phyloP scores from a whole-genome alignment of 2,797 vertebrate genomes.

The Coregonus sp. region DNA sequence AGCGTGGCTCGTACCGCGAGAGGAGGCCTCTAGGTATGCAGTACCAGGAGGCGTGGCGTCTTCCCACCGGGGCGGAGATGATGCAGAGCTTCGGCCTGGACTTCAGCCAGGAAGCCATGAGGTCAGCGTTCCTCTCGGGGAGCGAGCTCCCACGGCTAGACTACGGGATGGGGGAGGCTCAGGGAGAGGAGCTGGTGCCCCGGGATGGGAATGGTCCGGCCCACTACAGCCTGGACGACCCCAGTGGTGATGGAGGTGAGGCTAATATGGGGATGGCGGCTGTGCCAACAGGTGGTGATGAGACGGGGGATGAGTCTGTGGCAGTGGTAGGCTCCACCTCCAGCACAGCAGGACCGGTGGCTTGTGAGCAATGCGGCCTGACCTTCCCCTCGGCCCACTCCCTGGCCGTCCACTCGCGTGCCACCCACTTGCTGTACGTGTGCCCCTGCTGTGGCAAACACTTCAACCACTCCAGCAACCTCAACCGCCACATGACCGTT shows the following conservation, averaged over 20 bases:
- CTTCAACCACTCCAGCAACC: constrained; percentile 92
- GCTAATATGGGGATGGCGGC: constrained; percentile 59
- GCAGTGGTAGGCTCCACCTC: constrained; percentile 81
- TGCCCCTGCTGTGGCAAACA: constrained; percentile 94
- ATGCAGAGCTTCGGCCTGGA: constrained; percentile 66
- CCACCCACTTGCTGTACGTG: constrained; percentile 87
- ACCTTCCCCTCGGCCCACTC: constrained; percentile 88
- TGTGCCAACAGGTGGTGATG: constrained; percentile 49
- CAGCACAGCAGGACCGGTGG: constrained; percentile 73
- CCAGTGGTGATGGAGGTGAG: constrained; percentile 47
- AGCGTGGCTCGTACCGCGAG: constrained; percentile 64
- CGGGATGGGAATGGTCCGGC: constrained; percentile 44
- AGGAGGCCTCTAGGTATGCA: constrained; percentile 53
- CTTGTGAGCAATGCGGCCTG: constrained; percentile 88
- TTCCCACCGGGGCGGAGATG: constrained; percentile 62
- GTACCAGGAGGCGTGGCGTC: constrained; percentile 73
- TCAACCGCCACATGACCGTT: constrained; percentile 91
- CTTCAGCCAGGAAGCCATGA: constrained; percentile 61
- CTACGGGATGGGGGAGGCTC: constrained; percentile 62
- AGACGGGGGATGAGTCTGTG: constrained; percentile 76
- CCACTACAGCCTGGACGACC: constrained; percentile 64
- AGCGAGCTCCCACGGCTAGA: constrained; percentile 78
- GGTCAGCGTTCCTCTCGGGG: constrained; percentile 73
- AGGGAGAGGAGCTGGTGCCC: constrained; percentile 57
- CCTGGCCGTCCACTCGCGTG: constrained; percentile 85